phyloP scores from a whole-genome alignment of 2,797 vertebrate species.

The Channa striata region DNA sequence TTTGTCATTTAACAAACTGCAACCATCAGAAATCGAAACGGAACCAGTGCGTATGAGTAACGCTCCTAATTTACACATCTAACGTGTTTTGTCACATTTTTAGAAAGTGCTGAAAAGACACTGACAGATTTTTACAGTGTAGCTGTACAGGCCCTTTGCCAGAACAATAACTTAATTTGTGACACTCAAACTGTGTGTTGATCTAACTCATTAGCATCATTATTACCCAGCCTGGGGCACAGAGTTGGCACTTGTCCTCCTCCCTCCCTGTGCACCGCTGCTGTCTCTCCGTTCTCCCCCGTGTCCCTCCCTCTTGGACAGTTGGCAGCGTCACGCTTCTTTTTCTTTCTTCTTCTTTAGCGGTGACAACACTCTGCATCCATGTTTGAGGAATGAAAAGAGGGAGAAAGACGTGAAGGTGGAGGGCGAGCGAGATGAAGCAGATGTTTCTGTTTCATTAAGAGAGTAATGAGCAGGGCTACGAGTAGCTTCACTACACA shows the following conservation, averaged over 20 bases:
- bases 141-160: background rate
- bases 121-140: constrained; percentile 46
- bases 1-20: too few relatives aligned
- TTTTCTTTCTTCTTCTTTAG: constrained; percentile 18
- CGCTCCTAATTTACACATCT: too few relatives aligned
- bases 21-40: too few relatives aligned
- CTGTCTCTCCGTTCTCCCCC: background rate
- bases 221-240: constrained; percentile 40
- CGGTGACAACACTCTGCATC: background rate
- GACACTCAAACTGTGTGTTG: constrained; percentile 40
- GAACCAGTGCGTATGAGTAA: too few relatives aligned
- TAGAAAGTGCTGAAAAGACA: too few relatives aligned
- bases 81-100: background rate
- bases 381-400: background rate
- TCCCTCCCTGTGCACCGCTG: background rate
- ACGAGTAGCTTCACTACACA: constrained; percentile 7
- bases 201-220: constrained; percentile 61
- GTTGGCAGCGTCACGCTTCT: constrained; percentile 36
- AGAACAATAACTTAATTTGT: constrained; percentile 39
- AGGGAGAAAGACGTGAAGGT: constrained; percentile 15
- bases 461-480: constrained; percentile 63
- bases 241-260: constrained; percentile 31
- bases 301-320: constrained; percentile 33
- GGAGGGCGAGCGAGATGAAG: constrained; percentile 27
- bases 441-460: constrained; percentile 74